phyloP scores from a whole-genome alignment of 2,888 invertebrate species.

The Opisthograptis luteolata region DNA sequence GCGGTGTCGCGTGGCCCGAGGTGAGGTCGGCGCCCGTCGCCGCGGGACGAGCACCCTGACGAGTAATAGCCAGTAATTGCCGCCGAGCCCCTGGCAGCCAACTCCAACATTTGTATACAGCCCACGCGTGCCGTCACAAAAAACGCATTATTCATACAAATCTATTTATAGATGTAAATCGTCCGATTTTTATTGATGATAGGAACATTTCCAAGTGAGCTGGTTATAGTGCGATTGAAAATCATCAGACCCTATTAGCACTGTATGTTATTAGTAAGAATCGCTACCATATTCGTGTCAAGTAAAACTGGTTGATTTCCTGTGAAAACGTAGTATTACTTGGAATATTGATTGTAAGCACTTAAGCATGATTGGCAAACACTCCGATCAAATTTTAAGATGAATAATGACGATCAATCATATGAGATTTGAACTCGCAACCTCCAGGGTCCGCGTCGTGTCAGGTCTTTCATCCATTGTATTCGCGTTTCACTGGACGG shows the following conservation, averaged over 20 bases:
- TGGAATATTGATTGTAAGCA: too few relatives aligned
- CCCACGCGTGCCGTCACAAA: slow-evolving; percentile 45
- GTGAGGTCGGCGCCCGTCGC: slow-evolving; percentile 48
- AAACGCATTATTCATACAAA: slow-evolving; percentile 24
- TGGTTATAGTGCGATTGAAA: too few relatives aligned
- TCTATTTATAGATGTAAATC: slow-evolving; percentile 25
- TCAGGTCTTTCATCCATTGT: too few relatives aligned
- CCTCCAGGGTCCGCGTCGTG: too few relatives aligned
- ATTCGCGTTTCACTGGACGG: too few relatives aligned
- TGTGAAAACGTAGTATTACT: slow-evolving; percentile 6
- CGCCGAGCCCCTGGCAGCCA: slow-evolving; percentile 45
- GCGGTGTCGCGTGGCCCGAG: slow-evolving; percentile 20
- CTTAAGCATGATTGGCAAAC: too few relatives aligned
- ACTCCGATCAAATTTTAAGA: too few relatives aligned
- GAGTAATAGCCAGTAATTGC: slow-evolving; percentile 64
- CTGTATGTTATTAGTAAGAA: neutral
- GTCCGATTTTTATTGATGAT: slow-evolving; percentile 24
- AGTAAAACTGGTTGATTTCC: slow-evolving; percentile 11
- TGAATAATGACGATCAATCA: too few relatives aligned
- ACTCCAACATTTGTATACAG: slow-evolving; percentile 40
- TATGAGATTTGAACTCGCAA: slow-evolving; percentile 15
- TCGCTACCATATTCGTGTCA: slow-evolving; percentile 12
- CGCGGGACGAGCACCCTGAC: slow-evolving; percentile 51
- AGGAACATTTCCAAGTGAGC: slow-evolving; percentile 17
- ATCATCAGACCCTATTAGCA: slow-evolving; percentile 6